Conservation (phyloP, 2,113 vertebrate genomes). For the Mirza zaza region DNA sequence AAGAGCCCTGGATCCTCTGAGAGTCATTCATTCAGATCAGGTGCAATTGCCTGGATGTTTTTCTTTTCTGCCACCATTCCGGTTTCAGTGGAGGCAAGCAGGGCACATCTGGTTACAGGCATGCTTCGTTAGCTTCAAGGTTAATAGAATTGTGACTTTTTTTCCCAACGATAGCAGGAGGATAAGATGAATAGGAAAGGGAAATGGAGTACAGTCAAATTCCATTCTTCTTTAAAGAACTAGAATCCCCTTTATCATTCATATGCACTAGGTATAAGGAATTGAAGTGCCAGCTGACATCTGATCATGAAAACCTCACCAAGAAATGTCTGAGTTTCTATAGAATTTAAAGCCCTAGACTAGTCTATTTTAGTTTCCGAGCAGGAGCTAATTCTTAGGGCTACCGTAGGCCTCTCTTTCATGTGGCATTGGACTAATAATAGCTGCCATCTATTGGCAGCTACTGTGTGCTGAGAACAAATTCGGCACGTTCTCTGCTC, state of each 20-base stretch:
- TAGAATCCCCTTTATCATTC: not conserved
- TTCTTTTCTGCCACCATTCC: not conserved
- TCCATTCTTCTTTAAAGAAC: not conserved
- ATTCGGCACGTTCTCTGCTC: not conserved
- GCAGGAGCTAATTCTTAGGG: not conserved
- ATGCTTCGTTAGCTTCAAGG: not conserved
- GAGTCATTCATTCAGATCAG: not conserved
- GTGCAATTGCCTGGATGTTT: not conserved
- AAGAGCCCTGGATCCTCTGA: not conserved
- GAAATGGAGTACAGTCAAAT: not conserved
- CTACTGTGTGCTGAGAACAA: not conserved
- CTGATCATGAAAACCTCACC: conserved; percentile 3
- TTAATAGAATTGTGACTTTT: not conserved
- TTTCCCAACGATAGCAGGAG: not conserved
- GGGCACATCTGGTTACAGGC: not conserved
- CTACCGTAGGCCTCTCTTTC: not conserved
- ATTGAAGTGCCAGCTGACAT: not conserved
- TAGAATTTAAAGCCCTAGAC: not conserved
- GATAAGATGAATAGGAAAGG: not conserved
- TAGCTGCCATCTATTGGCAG: not conserved
- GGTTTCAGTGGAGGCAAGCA: not conserved
- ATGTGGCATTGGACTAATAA: not conserved
- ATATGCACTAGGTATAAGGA: not conserved
- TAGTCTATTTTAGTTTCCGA: not conserved
- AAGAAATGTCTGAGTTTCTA: conserved; percentile 13